Evolutionary conservation across 2,797 vertebrate species (phyloP).

Genomic region (Pempheris klunzingeri): DNA sequence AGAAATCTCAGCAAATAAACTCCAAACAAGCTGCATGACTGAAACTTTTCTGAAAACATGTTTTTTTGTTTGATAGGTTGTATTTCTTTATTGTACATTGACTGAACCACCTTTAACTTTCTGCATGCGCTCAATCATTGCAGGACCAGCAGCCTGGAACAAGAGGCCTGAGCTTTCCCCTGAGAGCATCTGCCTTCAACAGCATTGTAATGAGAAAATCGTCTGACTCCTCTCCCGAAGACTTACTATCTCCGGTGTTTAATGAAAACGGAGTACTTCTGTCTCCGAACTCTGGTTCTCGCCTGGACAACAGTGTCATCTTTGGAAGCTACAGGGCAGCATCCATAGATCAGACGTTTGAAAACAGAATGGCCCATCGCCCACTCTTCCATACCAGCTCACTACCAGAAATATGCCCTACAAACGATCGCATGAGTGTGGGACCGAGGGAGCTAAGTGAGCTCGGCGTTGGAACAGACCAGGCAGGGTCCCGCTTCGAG

Average conservation of each 20-base stretch:
- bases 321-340: constrained; percentile 81
- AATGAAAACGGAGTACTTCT: constrained; percentile 61
- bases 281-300: constrained; percentile 78
- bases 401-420: constrained; percentile 69
- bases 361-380: constrained; percentile 60
- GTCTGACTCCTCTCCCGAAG: constrained; percentile 70
- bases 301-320: constrained; percentile 91
- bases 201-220: constrained; percentile 73
- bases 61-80: not conserved
- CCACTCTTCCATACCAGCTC: constrained; percentile 51
- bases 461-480: not conserved
- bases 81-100: not conserved
- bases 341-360: constrained; percentile 50
- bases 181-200: constrained; percentile 49
- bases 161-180: constrained; percentile 40
- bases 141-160: constrained; percentile 38
- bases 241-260: constrained; percentile 60
- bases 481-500: constrained; percentile 49
- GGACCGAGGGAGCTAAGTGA: constrained; percentile 16
- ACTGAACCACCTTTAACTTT: not conserved
- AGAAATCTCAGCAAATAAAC: not conserved
- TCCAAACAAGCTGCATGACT: not conserved
- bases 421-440: constrained; percentile 38
- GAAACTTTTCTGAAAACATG: not conserved
- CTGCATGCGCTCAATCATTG: not conserved